Evolutionary conservation across 2,888 invertebrate species (phyloP).

Genomic region (Ochropleura leucogaster): DNA sequence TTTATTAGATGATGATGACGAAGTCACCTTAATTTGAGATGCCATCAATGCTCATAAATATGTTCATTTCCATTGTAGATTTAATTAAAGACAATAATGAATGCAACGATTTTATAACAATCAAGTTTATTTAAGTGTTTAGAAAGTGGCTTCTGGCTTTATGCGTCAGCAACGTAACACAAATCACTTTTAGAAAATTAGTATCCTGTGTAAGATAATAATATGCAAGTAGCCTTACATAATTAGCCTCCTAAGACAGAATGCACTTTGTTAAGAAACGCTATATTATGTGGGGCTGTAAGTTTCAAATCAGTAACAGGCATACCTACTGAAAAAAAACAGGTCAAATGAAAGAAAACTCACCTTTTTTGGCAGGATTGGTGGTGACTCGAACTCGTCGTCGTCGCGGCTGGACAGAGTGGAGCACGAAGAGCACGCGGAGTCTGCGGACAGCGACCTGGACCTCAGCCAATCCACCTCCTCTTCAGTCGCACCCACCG

Average conservation of each 20-base stretch:
- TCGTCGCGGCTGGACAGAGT: conserved; percentile 94
- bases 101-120: conserved; percentile 32
- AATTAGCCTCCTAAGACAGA: conserved; percentile 3
- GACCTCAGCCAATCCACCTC: conserved; percentile 87
- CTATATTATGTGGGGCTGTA: no score
- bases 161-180: conserved; percentile 8
- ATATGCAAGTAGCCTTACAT: conserved; percentile 6
- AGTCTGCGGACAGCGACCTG: conserved; percentile 91
- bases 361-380: conserved; percentile 88
- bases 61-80: conserved; percentile 28
- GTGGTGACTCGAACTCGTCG: conserved; percentile 88
- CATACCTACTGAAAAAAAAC: neutral
- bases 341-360: conserved; percentile 70
- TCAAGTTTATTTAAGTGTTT: conserved; percentile 32
- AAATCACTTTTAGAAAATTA: conserved; percentile 20
- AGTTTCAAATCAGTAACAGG: neutral
- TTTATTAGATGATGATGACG: neutral
- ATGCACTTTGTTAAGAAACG: neutral
- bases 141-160: conserved; percentile 30
- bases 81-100: conserved; percentile 16
- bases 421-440: conserved; percentile 94
- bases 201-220: neutral
- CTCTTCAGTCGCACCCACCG: conserved; percentile 86
- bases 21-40: conserved; percentile 6
- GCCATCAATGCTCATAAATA: neutral